phyloP scores from a whole-genome alignment of 2,797 vertebrate species.

The Helicolenus hilgendorfi region DNA sequence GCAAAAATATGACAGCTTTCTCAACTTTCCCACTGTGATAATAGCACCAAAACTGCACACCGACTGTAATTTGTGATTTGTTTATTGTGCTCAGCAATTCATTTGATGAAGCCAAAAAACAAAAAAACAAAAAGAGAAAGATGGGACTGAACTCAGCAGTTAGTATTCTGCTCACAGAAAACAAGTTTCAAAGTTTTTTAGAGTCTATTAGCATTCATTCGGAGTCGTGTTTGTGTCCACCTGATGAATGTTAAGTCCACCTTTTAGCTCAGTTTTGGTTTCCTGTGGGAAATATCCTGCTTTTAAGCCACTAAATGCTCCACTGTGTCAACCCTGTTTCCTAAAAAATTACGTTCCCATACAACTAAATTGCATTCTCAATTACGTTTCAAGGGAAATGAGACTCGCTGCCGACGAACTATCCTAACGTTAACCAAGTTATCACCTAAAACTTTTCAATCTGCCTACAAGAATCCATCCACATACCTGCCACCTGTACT shows the following conservation, averaged over 20 bases:
- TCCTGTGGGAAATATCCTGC: not conserved
- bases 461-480: conserved; percentile 24
- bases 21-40: not conserved
- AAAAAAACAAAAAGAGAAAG: not conserved
- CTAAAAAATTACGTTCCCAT: too few species aligned
- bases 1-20: not conserved
- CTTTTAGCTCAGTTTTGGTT: too few species aligned
- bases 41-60: not conserved
- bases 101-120: not conserved
- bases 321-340: not conserved
- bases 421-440: not conserved
- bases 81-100: not conserved
- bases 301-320: not conserved
- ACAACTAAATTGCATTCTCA: too few species aligned
- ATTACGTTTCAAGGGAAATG: too few species aligned
- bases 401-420: too few species aligned
- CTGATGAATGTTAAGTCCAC: too few species aligned
- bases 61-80: not conserved
- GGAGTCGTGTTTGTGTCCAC: too few species aligned
- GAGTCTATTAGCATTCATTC: not conserved
- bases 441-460: not conserved
- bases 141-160: not conserved
- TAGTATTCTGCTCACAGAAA: not conserved
- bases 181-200: not conserved
- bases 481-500: conserved; percentile 8